phyloP scores from a whole-genome alignment of 2,797 vertebrate species.

The Danio choprae region DNA sequence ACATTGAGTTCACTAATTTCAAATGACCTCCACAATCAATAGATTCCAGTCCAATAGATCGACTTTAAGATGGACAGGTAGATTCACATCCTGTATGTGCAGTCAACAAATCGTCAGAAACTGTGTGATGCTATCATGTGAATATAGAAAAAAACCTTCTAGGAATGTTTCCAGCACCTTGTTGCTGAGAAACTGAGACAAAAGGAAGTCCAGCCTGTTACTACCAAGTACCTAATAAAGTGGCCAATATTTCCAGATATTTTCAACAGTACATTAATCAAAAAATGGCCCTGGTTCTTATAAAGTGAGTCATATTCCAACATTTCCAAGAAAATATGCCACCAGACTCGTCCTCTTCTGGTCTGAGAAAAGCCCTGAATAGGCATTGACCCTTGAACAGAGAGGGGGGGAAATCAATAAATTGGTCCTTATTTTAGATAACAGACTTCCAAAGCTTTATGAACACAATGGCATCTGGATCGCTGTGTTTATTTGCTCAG shows the following conservation, averaged over 20 bases:
- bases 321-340: not conserved
- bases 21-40: too few species aligned
- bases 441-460: slow-evolving; percentile 1
- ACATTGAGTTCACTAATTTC: too few species aligned
- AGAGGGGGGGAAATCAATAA: slow-evolving; percentile 17
- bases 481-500: not conserved
- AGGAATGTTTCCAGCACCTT: too few species aligned
- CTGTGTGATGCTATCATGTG: too few species aligned
- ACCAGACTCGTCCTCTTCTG: not conserved
- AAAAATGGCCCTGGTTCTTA: not conserved
- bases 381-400: slow-evolving; percentile 6
- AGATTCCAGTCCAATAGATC: too few species aligned
- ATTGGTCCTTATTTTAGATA: not conserved
- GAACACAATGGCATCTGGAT: slow-evolving; percentile 11
- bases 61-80: too few species aligned
- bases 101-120: too few species aligned
- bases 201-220: too few species aligned
- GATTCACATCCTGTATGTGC: too few species aligned
- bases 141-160: too few species aligned
- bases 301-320: not conserved
- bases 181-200: too few species aligned
- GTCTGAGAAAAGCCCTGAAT: not conserved
- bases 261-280: not conserved
- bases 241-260: not conserved
- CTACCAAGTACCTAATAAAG: too few species aligned